phyloP scores from a whole-genome alignment of 2,797 vertebrate species.

The Microctenopoma lineatum region DNA sequence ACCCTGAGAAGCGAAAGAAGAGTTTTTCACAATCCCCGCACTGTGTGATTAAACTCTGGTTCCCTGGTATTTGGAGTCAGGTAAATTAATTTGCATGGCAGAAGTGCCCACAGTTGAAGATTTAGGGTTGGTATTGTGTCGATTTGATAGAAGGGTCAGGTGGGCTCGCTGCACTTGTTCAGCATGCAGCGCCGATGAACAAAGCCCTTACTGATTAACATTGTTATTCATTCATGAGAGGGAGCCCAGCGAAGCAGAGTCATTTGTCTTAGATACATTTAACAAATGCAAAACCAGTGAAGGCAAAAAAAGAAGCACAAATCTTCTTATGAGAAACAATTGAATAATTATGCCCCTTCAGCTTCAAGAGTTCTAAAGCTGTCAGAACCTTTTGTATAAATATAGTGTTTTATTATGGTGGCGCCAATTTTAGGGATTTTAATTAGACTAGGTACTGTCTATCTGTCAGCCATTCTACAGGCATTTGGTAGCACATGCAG shows the following conservation, averaged over 20 bases:
- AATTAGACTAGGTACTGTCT: conserved; percentile 31
- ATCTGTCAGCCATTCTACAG: conserved; percentile 23
- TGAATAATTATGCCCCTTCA: conserved; percentile 57
- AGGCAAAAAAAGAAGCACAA: conserved; percentile 26
- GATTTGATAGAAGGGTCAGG: conserved; percentile 58
- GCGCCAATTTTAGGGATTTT: conserved; percentile 30
- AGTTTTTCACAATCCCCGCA: conserved; percentile 15
- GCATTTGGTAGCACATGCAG: conserved; percentile 2
- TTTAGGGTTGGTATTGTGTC: conserved; percentile 36
- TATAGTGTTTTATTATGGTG: conserved; percentile 25
- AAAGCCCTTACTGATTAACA: conserved; percentile 64
- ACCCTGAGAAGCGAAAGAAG: conserved; percentile 40
- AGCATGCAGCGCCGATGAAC: conserved; percentile 44
- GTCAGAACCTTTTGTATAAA: conserved; percentile 49
- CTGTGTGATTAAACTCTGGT: conserved; percentile 25
- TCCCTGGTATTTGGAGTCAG: conserved; percentile 13
- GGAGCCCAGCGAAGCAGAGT: conserved; percentile 56
- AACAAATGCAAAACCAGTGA: conserved; percentile 60
- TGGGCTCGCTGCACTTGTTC: conserved; percentile 49
- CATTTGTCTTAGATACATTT: conserved; percentile 72
- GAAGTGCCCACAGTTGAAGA: conserved; percentile 26
- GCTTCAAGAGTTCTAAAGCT: conserved; percentile 38
- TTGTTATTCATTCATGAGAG: conserved; percentile 76
- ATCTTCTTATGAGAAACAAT: conserved; percentile 57
- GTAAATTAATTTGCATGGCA: conserved; percentile 42